phyloP scores from a whole-genome alignment of 2,888 invertebrate species.

The Agrochola lota region DNA sequence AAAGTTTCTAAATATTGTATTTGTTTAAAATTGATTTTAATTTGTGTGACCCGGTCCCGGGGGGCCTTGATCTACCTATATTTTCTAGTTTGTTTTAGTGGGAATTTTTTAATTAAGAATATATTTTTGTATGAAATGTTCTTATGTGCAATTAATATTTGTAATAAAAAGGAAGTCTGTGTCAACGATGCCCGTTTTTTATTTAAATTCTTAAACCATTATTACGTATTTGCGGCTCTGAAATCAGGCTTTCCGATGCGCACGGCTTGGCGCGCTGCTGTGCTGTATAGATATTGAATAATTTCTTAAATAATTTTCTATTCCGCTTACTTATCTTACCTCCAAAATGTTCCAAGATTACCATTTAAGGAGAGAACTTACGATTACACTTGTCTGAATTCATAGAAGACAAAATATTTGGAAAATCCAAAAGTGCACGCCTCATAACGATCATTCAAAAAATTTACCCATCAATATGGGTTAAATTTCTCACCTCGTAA shows the following conservation, averaged over 20 bases:
- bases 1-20: conserved; percentile 64
- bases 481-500: too few relatives aligned
- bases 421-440: too few relatives aligned
- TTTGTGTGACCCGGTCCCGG: conserved; percentile 9
- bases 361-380: not conserved
- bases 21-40: conserved; percentile 66
- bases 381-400: not conserved
- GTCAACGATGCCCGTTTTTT: conserved; percentile 76
- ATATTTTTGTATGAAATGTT: conserved; percentile 90
- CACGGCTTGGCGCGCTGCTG: not conserved
- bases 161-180: conserved; percentile 88
- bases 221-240: not conserved
- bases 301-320: too few relatives aligned
- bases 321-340: not conserved
- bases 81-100: conserved; percentile 88
- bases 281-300: not conserved
- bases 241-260: not conserved
- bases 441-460: too few relatives aligned
- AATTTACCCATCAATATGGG: too few relatives aligned
- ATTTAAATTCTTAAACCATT: conserved; percentile 33
- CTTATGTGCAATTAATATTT: conserved; percentile 90
- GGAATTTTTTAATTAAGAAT: conserved; percentile 88
- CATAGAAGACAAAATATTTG: not conserved
- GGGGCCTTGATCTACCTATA: conserved; percentile 61
- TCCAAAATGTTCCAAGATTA: not conserved